Evolutionary conservation across 2,797 vertebrate genomes (phyloP), one percentile per base, ranked within the genome.

Genomic region (Catostomus latipinnis): DNA sequence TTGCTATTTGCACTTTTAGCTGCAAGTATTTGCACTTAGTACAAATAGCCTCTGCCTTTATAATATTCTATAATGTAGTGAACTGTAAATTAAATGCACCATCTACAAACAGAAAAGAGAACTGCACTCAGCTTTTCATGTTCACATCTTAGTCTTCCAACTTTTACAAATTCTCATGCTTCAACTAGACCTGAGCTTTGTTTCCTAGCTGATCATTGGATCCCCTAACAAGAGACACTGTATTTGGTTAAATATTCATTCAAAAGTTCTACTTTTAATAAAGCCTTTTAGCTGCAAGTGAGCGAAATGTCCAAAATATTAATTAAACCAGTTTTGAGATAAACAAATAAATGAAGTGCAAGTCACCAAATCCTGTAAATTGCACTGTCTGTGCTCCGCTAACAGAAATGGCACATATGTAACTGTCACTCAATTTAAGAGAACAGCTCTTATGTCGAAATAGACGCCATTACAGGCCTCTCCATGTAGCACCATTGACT

Each of bases 401-500:
- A 76, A 81, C 66, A 82, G 48, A 73, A 80, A 75, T 84, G 79
- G 74, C 74, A 78, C 74, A 74, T 81, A 70, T 52, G 69, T 76
- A 77, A 86, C 83, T 84, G 83, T 84, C 85, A 80, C 80, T 86
- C 85, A 81, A 80, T 84, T 86, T 83, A 83, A 81, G 78, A 85
- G 85, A 86, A 82, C 76, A 71, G 79, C 81, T 84, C 83, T 84
- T 79, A 71, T 86, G 78, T 80, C 81, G 83, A 86, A 86, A 86
- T 80, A 84, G 85, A 84, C 79, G 85, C 78, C 85, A 86, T 86
- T 86, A 86, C 83, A 80, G 82, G 76, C 81, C 85, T 80, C 83
- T 86, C 81, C 85, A 83, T 81, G 78, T 74, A 84, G 83, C 81
- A 81, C 81, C 84, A 84, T 81, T 86, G 85, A 86, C 83, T 86